Conservation (phyloP, 2,113 vertebrate species). For the Orthonyx spaldingii region DNA sequence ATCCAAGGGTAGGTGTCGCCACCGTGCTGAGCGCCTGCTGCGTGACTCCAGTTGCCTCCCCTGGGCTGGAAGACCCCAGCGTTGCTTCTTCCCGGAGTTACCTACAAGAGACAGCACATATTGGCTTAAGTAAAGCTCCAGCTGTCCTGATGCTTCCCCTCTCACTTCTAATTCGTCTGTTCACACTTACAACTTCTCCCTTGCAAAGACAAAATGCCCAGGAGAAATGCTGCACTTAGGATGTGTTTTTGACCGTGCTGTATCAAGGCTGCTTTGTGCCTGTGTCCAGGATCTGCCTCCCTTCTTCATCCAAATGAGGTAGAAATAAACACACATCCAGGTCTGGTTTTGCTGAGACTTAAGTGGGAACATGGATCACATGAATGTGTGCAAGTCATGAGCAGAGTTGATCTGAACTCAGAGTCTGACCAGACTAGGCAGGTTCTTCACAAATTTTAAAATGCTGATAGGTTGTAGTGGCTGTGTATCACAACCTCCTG, state of each 20-base stretch:
- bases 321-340: background rate
- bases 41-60: background rate
- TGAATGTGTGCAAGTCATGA: background rate
- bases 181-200: conserved; percentile 16
- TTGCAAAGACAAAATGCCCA: background rate
- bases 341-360: background rate
- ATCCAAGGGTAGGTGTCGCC: background rate
- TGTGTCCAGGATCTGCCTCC: background rate
- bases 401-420: background rate
- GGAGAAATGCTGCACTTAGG: background rate
- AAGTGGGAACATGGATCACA: background rate
- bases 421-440: background rate
- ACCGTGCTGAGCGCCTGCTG: background rate
- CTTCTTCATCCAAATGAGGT: background rate
- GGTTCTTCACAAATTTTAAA: background rate
- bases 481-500: background rate
- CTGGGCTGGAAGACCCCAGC: background rate
- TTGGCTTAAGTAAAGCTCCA: background rate
- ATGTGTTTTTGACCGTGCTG: background rate
- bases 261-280: background rate
- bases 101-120: background rate
- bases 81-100: background rate
- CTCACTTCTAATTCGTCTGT: conserved; percentile 40
- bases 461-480: background rate
- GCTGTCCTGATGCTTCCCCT: conserved; percentile 4